phyloP scores from a whole-genome alignment of 2,888 invertebrate genomes.

The Calliphora vomitoria region DNA sequence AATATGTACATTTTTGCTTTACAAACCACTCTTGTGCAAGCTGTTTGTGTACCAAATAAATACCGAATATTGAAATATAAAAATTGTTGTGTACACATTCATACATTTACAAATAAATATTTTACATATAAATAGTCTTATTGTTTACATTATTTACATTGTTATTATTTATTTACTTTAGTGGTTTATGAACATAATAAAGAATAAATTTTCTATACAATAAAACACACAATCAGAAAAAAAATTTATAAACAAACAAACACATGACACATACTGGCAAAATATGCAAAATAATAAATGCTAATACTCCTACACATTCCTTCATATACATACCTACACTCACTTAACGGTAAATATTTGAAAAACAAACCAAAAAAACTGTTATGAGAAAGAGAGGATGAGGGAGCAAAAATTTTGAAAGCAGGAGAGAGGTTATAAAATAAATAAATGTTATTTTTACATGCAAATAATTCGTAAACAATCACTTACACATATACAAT shows the following conservation, averaged over 20 bases:
- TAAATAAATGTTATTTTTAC: slow-evolving; percentile 67
- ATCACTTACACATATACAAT: background rate
- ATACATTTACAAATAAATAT: background rate
- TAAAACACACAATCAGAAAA: slow-evolving; percentile 48
- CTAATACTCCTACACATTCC: slow-evolving; percentile 20
- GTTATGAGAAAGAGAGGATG: background rate
- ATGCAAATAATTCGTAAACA: slow-evolving; percentile 57
- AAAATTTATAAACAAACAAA: background rate
- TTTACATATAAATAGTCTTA: slow-evolving; percentile 45
- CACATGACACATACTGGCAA: background rate
- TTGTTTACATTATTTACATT: slow-evolving; percentile 63
- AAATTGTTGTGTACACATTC: background rate
- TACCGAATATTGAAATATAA: slow-evolving; percentile 18
- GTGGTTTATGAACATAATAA: slow-evolving; percentile 66
- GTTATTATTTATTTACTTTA: slow-evolving; percentile 71
- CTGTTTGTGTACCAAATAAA: slow-evolving; percentile 13
- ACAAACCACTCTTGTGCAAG: background rate
- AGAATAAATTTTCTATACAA: slow-evolving; percentile 63
- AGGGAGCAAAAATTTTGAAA: background rate
- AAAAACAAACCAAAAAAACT: slow-evolving; percentile 7
- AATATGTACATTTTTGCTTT: slow-evolving; percentile 34
- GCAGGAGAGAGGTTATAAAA: background rate
- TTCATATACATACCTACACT: background rate
- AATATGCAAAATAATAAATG: slow-evolving; percentile 11
- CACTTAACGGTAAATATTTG: slow-evolving; percentile 44